These are phyloP conservation scores for Microhierax caerulescens DNA, from an alignment of 2,797 vertebrate genomes.

Conservation along the genomic window DNA sequence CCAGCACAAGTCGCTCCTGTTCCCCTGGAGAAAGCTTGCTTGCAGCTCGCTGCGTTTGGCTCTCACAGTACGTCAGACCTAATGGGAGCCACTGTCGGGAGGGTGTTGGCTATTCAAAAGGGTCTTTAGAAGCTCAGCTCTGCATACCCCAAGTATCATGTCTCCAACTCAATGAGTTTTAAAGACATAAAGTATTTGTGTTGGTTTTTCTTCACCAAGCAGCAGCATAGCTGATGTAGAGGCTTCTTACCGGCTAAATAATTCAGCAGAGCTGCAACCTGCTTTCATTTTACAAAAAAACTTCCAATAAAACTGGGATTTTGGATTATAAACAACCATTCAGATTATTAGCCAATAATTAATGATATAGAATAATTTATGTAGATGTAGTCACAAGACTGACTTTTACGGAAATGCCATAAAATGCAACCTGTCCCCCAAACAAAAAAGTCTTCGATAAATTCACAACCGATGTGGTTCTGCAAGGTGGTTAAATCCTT, in stretches of 20 bases:
- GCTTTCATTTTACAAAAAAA: neutral
- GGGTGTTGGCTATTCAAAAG: neutral
- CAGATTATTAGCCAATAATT: neutral
- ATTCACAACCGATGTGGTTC: neutral
- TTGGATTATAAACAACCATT: neutral
- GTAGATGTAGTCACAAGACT: neutral
- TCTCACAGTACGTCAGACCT: neutral
- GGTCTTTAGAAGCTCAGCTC: neutral
- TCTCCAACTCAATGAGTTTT: neutral
- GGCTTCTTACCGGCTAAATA: neutral
- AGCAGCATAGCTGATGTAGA: neutral
- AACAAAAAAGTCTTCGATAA: neutral
- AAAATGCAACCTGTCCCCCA: neutral
- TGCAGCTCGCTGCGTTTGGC: neutral
- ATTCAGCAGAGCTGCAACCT: neutral
- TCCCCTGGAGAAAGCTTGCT: too few species aligned
- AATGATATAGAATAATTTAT: neutral
- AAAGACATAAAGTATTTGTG: neutral
- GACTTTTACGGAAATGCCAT: neutral
- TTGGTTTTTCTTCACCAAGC: neutral
- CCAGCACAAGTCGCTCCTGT: neutral
- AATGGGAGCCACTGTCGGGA: neutral
- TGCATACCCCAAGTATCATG: accelerated
- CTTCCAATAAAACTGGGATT: neutral
- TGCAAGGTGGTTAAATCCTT: neutral